phyloP scores from a whole-genome alignment of 2,113 vertebrate genomes.

The Seriola quinqueradiata region DNA sequence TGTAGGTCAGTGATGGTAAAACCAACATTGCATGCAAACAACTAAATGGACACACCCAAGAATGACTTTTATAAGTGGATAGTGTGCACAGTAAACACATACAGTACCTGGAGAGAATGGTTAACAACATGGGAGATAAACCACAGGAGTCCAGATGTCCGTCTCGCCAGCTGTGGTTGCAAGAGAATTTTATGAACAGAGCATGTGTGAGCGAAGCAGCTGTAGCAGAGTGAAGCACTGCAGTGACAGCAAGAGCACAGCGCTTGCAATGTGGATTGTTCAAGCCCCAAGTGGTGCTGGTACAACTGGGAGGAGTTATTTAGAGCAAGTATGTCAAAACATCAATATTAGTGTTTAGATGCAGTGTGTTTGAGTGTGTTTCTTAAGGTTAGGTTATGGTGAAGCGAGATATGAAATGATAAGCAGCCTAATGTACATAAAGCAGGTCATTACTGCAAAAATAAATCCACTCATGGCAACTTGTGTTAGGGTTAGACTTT shows the following conservation, averaged over 20 bases:
- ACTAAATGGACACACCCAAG: background rate
- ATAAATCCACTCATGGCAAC: background rate
- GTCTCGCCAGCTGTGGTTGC: background rate
- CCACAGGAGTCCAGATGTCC: conserved; percentile 48
- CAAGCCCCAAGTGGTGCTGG: background rate
- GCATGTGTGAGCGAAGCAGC: background rate
- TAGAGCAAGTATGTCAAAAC: background rate
- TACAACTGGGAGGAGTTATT: background rate
- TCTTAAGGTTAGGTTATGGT: too few relatives aligned
- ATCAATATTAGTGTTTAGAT: too few relatives aligned
- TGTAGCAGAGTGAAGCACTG: background rate
- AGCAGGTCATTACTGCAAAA: background rate
- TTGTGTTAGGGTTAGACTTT: background rate
- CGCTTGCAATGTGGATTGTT: background rate
- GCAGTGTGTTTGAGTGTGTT: too few relatives aligned
- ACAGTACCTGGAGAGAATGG: conserved; percentile 25
- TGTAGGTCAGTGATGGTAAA: conserved; percentile 13
- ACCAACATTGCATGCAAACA: conserved; percentile 36
- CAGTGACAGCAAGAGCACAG: background rate
- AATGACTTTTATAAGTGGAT: background rate
- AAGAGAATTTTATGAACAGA: too few relatives aligned
- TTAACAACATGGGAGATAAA: conserved; percentile 44
- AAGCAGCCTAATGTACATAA: background rate
- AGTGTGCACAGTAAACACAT: conserved; percentile 18
- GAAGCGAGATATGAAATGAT: background rate